Evolutionary conservation across 2,113 vertebrate genomes (phyloP), one percentile per base, ranked within the genome.

Genomic region (Cephalopterus ornatus): DNA sequence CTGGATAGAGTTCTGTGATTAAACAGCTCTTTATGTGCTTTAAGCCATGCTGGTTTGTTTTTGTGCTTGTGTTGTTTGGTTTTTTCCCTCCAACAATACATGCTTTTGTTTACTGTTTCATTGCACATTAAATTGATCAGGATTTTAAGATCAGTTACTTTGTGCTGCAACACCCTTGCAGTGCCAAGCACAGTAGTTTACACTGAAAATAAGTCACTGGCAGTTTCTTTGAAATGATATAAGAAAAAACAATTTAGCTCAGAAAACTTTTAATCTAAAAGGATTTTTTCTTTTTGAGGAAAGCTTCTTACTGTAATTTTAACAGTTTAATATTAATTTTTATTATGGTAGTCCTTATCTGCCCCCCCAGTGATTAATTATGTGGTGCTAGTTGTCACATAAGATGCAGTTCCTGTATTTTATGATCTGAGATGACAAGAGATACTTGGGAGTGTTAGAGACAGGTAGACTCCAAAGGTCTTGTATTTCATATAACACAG

Each of bases 41-140:
- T 95, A 85, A 81, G 93, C 53, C 46, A 14, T 50, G 6, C 30
- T 71, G 21, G 50, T 35, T 52, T 8, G 4, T 44, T 81, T 58
- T 62, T 33, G 5, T 44, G 18, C 49, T 66, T 27, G n/a, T 41
- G 28, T 39, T 24, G 23, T 27, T 18, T 37, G 21, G 4, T 0
- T 70, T 75, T 88, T 66, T 42, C 47, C n/a, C 22, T 58, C 46
- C 19, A 71, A 92, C 80, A 88, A 12, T 66, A 74, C 52, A 76
- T 65, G 39, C 68, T 92, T 97, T 96, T 96, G 89, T 97, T 95
- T 92, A 74, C 65, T 91, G 41, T 88, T 95, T 87, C 62, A 67
- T 49, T 81, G 53, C 63, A 41, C 37, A 2, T 58, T 84, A 77
- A 88, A 92, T 66, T 61, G 80, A 55, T 85, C 41, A 78, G 63